phyloP scores from a whole-genome alignment of 2,888 invertebrate genomes.

The Brachyopa scutellaris region DNA sequence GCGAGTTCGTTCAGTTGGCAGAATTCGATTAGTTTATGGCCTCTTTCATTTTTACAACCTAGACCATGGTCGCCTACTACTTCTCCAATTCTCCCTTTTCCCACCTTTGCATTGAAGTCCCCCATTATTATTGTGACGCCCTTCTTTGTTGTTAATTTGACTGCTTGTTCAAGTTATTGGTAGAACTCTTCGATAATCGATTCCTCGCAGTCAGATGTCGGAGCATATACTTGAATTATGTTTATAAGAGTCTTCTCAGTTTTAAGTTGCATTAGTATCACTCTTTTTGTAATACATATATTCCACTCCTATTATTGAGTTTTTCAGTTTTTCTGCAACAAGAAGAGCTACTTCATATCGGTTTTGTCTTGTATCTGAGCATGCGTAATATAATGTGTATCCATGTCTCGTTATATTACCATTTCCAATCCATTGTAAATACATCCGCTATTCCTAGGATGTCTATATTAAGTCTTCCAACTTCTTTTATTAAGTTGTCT shows the following conservation, averaged over 20 bases:
- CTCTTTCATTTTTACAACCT: too few species aligned
- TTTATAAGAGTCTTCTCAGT: too few species aligned
- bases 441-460: not conserved
- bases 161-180: not conserved
- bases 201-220: conserved; percentile 8
- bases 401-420: too few species aligned
- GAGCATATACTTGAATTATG: not conserved
- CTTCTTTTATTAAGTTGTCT: too few species aligned
- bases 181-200: not conserved
- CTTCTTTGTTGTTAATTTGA: conserved; percentile 4
- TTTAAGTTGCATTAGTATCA: too few species aligned
- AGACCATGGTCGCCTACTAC: not conserved
- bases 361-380: not conserved
- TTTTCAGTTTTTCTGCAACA: too few species aligned
- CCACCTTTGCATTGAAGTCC: too few species aligned
- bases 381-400: too few species aligned
- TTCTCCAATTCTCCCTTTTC: too few species aligned
- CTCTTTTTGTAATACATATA: not conserved
- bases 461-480: too few species aligned
- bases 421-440: not conserved
- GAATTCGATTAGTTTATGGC: too few species aligned
- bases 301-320: conserved; percentile 7
- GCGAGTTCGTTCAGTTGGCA: too few species aligned
- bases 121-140: not conserved
- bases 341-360: not conserved